Conservation (phyloP, 1,140 invertebrate genomes). For the Drosophila bipectinata region DNA sequence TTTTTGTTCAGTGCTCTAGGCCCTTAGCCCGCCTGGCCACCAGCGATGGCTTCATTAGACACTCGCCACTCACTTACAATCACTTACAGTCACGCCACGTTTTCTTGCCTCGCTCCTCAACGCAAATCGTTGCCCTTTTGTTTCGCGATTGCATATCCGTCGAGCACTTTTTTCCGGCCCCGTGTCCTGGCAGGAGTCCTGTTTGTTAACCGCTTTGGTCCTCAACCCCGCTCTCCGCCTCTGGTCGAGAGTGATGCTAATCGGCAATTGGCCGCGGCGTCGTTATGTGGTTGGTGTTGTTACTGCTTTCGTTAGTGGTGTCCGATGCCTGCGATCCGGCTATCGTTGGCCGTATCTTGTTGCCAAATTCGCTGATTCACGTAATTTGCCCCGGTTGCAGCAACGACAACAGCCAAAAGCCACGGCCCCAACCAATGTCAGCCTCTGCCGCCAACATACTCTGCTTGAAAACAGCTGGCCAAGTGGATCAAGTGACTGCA, state of each 20-base stretch:
- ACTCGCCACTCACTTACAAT: constrained; percentile 50
- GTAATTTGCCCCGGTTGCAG: constrained; percentile 48
- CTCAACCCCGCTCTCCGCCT: constrained; percentile 9
- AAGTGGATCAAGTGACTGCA: constrained; percentile 9
- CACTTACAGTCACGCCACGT: constrained; percentile 47
- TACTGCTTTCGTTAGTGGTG: constrained; percentile 32
- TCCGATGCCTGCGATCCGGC: constrained; percentile 19
- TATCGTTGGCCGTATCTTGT: constrained; percentile 57
- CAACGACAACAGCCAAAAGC: constrained; percentile 33
- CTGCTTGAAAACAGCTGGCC: constrained; percentile 14
- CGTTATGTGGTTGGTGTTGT: constrained; percentile 48
- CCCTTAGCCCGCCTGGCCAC: constrained; percentile 24
- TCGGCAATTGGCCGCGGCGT: constrained; percentile 71
- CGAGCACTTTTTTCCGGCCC: constrained; percentile 8
- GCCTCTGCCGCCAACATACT: constrained; percentile 34
- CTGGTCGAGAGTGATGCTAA: constrained; percentile 58
- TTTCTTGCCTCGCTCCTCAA: constrained; percentile 7
- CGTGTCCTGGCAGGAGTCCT: constrained; percentile 9
- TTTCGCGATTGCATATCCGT: constrained; percentile 36
- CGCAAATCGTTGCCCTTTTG: constrained; percentile 11
- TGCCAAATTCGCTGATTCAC: constrained; percentile 68
- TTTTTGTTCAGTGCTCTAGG: constrained; percentile 5
- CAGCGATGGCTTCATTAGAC: constrained; percentile 49
- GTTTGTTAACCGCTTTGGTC: background rate
- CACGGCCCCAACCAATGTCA: constrained; percentile 35